Evolutionary conservation across 2,888 invertebrate species (phyloP).

Genomic region (Rhyacophila evoluta): DNA sequence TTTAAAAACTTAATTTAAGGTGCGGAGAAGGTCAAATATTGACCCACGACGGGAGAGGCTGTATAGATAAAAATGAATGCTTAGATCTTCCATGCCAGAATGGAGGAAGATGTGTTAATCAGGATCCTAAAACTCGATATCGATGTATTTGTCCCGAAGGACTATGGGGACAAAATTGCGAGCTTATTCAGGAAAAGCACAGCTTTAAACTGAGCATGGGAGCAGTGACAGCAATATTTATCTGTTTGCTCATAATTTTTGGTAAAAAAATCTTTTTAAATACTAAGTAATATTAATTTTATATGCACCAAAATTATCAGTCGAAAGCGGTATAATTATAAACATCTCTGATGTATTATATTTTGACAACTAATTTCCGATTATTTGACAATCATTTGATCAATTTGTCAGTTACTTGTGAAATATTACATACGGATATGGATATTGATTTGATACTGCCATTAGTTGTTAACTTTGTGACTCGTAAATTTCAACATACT

Average conservation of each 20-base stretch:
- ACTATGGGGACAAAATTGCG: conserved; percentile 95
- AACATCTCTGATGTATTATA: too few species aligned
- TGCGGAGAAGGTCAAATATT: conserved; percentile 94
- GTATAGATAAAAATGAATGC: conserved; percentile 96
- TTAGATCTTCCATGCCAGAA: conserved; percentile 93
- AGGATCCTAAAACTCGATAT: conserved; percentile 86
- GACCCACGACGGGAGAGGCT: conserved; percentile 91
- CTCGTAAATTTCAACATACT: too few species aligned
- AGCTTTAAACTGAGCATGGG: conserved; percentile 96
- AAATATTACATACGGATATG: too few species aligned
- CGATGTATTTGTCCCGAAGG: conserved; percentile 93
- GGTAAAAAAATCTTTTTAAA: conserved; percentile 89
- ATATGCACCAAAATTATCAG: too few species aligned
- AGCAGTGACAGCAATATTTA: conserved; percentile 96
- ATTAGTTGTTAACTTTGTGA: too few species aligned
- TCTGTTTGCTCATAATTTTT: conserved; percentile 96
- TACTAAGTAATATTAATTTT: not conserved
- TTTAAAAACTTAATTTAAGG: conserved; percentile 67
- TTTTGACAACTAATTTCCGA: too few species aligned
- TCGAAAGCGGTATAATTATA: too few species aligned
- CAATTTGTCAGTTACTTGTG: too few species aligned
- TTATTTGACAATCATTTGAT: too few species aligned
- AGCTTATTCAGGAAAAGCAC: conserved; percentile 92
- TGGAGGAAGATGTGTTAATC: conserved; percentile 92
- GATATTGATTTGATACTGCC: too few species aligned